Conservation (phyloP, 2,113 vertebrate genomes). For the Amazona guildingii region DNA sequence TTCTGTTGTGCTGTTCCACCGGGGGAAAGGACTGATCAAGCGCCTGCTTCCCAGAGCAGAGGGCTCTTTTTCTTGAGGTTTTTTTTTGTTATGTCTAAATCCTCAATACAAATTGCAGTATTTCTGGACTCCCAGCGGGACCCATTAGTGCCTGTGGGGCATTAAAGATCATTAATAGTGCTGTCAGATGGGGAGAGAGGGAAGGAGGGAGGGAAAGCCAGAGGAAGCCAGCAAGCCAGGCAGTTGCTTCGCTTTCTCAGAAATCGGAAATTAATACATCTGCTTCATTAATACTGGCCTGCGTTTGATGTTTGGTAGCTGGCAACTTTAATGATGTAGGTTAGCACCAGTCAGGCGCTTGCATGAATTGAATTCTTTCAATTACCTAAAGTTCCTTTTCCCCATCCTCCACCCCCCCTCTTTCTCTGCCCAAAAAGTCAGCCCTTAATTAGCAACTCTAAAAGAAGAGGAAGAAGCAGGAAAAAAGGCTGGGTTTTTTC, state of each 20-base stretch:
- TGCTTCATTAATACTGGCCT: conserved; percentile 90
- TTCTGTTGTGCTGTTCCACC: conserved; percentile 83
- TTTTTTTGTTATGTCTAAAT: conserved; percentile 90
- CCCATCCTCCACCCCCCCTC: conserved; percentile 57
- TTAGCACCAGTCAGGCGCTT: conserved; percentile 81
- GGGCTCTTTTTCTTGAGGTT: conserved; percentile 56
- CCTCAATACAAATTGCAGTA: conserved; percentile 98
- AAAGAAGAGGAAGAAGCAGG: conserved; percentile 61
- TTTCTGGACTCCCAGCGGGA: conserved; percentile 96
- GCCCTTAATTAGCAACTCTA: conserved; percentile 82
- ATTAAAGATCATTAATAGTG: conserved; percentile 99
- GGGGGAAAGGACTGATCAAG: conserved; percentile 86
- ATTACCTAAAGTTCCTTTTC: conserved; percentile 76
- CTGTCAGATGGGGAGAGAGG: conserved; percentile 87
- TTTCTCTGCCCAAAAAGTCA: conserved; percentile 80
- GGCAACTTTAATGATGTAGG: conserved; percentile 91
- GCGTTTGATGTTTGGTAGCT: conserved; percentile 90
- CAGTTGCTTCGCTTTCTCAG: conserved; percentile 88
- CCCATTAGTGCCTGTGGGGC: conserved; percentile 99
- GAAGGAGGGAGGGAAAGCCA: conserved; percentile 59
- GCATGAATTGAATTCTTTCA: conserved; percentile 87
- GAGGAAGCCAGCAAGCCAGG: conserved; percentile 67
- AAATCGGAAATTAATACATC: conserved; percentile 95
- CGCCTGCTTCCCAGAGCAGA: conserved; percentile 77
- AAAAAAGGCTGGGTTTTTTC: conserved; percentile 49